A percentile compares a stretch with the other conserved stretches of the same genome.
Evolutionary conservation across 2,797 vertebrate genomes (phyloP).

Genomic region (Phrynocephalus guinanensis): DNA sequence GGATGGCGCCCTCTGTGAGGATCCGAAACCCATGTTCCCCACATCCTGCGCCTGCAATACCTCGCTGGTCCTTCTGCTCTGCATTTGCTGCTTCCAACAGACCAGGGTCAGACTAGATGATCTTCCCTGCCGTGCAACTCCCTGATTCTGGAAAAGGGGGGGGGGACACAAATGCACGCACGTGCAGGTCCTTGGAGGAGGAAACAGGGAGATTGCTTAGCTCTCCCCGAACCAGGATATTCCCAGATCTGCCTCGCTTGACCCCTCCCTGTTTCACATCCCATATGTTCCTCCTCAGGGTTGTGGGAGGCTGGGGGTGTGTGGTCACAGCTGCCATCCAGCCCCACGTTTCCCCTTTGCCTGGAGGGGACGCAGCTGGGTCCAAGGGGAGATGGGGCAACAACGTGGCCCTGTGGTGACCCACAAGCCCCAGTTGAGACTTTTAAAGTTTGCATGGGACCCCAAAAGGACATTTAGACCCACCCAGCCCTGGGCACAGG

Average conservation of each 20-base stretch:
- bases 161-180: no score
- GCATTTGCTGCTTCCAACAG: background rate
- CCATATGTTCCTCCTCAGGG: slow-evolving; percentile 58
- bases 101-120: background rate
- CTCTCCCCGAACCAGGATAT: slow-evolving; percentile 49
- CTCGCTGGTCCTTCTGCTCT: no score
- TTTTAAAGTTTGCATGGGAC: background rate
- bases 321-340: slow-evolving; percentile 27
- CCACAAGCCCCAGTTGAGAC: no score
- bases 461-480: no score
- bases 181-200: no score
- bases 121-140: background rate
- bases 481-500: no score
- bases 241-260: slow-evolving; percentile 48
- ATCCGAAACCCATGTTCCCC: no score
- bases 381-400: slow-evolving; percentile 52
- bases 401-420: no score
- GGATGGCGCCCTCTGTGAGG: no score
- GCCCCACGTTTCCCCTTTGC: background rate
- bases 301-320: slow-evolving; percentile 57
- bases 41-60: no score
- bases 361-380: slow-evolving; percentile 33
- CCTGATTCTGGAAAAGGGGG: background rate
- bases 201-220: no score
- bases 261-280: slow-evolving; percentile 38